Evolutionary conservation across 1,140 invertebrate genomes (phyloP).

Genomic region (Pogonomyrmex californicus): DNA sequence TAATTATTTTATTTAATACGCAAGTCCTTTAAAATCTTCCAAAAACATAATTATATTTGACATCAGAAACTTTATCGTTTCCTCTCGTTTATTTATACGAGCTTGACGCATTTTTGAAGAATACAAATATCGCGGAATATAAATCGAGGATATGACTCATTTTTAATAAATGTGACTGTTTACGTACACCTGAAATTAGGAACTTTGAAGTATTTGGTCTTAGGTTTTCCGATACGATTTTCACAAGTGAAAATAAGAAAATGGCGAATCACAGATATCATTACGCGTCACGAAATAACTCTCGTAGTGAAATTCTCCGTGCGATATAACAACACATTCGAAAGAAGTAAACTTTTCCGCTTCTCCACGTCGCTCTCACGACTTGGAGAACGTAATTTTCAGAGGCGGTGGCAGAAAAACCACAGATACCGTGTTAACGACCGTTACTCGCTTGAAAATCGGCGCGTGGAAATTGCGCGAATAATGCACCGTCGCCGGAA

Average conservation of each 20-base stretch:
- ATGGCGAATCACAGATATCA: neutral
- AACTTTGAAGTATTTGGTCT: neutral
- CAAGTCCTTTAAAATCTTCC: neutral
- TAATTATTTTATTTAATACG: too few species aligned
- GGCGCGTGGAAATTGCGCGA: constrained; percentile 82
- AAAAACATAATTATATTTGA: constrained; percentile 5
- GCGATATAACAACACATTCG: neutral
- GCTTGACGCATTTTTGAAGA: neutral
- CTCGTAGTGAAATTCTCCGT: neutral
- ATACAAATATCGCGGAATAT: neutral
- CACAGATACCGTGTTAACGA: constrained; percentile 82
- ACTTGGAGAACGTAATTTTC: constrained; percentile 77
- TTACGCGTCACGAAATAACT: constrained; percentile 2
- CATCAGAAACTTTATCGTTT: neutral
- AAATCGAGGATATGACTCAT: neutral
- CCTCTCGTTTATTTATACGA: neutral
- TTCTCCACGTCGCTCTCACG: constrained; percentile 5
- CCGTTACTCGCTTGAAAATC: constrained; percentile 82
- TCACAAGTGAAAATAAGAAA: neutral
- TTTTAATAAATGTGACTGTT: neutral
- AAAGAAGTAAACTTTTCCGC: constrained; percentile 26
- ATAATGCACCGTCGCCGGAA: constrained; percentile 78
- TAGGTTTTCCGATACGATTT: neutral
- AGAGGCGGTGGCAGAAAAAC: constrained; percentile 82
- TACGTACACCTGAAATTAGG: neutral